phyloP scores from a whole-genome alignment of 2,113 vertebrate genomes.

The Malurus elegans region DNA sequence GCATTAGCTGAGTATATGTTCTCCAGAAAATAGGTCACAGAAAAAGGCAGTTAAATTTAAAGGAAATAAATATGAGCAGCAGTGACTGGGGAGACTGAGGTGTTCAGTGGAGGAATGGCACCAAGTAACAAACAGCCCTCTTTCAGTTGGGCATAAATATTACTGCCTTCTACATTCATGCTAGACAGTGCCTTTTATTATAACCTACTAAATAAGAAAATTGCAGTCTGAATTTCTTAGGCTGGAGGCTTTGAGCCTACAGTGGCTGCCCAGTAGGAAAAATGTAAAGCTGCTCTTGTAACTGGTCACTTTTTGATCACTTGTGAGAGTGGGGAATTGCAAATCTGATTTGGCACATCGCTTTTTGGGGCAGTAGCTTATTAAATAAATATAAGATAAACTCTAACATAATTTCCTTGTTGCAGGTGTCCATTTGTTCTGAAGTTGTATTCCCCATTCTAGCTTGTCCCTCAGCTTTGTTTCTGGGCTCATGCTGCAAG shows the following conservation, averaged over 20 bases:
- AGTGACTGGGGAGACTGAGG: background rate
- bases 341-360: rapidly evolving
- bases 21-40: constrained; percentile 45
- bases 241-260: background rate
- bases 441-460: background rate
- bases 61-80: background rate
- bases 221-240: background rate
- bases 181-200: background rate
- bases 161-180: background rate
- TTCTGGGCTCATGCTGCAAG: background rate
- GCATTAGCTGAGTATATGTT: background rate
- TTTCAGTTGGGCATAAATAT: constrained; percentile 17
- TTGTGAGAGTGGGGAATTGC: background rate
- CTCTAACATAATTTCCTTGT: background rate
- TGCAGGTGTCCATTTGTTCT: background rate
- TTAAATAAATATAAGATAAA: background rate
- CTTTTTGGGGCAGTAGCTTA: background rate
- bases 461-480: background rate
- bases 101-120: background rate
- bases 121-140: background rate
- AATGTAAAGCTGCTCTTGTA: background rate
- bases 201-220: background rate
- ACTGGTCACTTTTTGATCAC: background rate
- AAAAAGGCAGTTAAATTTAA: constrained; percentile 1
- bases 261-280: background rate